Evolutionary conservation across 1,140 invertebrate genomes (phyloP).

Genomic region (Nymphalis io): DNA sequence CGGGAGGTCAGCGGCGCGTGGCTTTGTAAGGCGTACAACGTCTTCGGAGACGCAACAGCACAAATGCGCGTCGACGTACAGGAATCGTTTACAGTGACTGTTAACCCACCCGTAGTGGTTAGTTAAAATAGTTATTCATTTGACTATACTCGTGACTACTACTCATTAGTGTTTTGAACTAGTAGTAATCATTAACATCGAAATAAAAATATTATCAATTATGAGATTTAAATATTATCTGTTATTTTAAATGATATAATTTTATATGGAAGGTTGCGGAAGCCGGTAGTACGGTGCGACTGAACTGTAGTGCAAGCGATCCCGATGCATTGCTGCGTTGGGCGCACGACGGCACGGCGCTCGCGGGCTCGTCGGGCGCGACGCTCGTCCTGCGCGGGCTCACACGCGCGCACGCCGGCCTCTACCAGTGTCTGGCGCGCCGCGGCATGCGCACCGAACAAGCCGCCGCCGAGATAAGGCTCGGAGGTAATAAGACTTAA

Average conservation of each 20-base stretch:
- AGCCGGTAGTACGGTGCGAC: constrained; percentile 58
- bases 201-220: no score
- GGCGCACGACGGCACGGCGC: constrained; percentile 85
- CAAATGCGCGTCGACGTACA: constrained; percentile 52
- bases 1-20: constrained; percentile 49
- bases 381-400: constrained; percentile 84
- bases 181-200: no score
- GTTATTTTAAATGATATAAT: not conserved
- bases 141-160: no score
- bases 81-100: constrained; percentile 49
- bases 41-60: constrained; percentile 61
- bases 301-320: constrained; percentile 85
- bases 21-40: constrained; percentile 67
- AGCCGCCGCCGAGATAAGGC: constrained; percentile 85
- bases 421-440: constrained; percentile 90
- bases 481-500: no score
- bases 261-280: constrained; percentile 50
- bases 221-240: no score
- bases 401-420: constrained; percentile 86
- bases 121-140: not conserved
- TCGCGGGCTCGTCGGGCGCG: constrained; percentile 75
- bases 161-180: no score
- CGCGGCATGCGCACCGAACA: constrained; percentile 85
- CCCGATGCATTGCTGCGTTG: constrained; percentile 86
- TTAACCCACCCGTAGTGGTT: constrained; percentile 51